Percentiles rank a stretch among this genome's conserved stretches.
phyloP scores from a whole-genome alignment of 2,113 vertebrate genomes.

The Hydrochoerus hydrochaeris region DNA sequence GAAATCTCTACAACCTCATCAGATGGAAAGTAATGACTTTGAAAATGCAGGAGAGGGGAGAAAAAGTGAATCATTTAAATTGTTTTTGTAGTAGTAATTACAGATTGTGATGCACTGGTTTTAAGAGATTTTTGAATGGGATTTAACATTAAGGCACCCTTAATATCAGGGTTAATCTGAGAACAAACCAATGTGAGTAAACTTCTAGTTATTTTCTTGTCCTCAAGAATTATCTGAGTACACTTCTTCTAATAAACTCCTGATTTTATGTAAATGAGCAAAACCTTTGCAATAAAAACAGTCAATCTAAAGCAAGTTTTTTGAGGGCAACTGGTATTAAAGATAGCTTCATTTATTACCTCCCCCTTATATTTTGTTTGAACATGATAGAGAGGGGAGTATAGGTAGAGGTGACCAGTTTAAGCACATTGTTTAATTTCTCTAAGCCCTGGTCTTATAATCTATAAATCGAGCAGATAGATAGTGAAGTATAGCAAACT shows the following conservation, averaged over 20 bases:
- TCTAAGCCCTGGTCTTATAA: not conserved
- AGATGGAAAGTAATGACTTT: conserved; percentile 30
- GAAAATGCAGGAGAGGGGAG: not conserved
- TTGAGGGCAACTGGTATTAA: conserved; percentile 42
- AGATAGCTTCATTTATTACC: not conserved
- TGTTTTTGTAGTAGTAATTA: conserved; percentile 50
- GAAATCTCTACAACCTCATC: conserved; percentile 55
- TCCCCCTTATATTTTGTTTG: not conserved
- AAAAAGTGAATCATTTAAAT: conserved; percentile 29
- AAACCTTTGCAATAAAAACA: conserved; percentile 32
- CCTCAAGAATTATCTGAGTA: conserved; percentile 45
- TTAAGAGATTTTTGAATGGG: conserved; percentile 36
- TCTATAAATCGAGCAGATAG: not conserved
- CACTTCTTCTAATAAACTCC: conserved; percentile 43
- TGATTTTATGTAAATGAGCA: conserved; percentile 55
- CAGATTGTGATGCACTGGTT: conserved; percentile 38
- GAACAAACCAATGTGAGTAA: conserved; percentile 59
- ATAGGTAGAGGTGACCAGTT: not conserved
- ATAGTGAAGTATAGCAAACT: not conserved
- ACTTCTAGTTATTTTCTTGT: not conserved
- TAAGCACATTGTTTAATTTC: not conserved
- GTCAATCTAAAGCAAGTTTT: conserved; percentile 13
- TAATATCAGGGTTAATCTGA: conserved; percentile 41
- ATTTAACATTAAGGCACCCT: conserved; percentile 63
- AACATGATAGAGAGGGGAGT: not conserved